Evolutionary conservation across 2,888 invertebrate genomes (phyloP).

Genomic region (Adineta ricciae): DNA sequence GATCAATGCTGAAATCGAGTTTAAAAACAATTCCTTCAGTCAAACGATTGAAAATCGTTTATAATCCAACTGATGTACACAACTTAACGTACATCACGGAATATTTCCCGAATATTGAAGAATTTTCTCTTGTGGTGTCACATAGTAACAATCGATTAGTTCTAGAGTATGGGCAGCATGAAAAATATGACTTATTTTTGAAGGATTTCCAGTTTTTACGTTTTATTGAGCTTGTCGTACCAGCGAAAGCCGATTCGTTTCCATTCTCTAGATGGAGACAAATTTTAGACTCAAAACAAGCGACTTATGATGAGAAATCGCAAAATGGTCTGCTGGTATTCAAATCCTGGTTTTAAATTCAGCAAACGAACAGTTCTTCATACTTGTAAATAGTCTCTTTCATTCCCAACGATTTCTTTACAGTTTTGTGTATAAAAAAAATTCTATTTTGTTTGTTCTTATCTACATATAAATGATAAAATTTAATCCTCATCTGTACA

Average conservation of each 20-base stretch:
- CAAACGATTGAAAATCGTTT: not conserved
- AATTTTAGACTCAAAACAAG: not conserved
- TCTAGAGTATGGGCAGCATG: not conserved
- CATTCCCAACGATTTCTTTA: too few relatives aligned
- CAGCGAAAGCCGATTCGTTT: not conserved
- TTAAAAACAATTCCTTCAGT: not conserved
- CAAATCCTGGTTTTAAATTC: not conserved
- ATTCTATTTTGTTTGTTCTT: too few relatives aligned
- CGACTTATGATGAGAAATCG: not conserved
- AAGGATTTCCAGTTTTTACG: not conserved
- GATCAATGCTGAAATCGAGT: not conserved
- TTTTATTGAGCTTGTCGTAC: not conserved
- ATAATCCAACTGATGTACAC: not conserved
- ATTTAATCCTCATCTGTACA: too few relatives aligned
- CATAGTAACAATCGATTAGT: not conserved
- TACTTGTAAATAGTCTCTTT: too few relatives aligned
- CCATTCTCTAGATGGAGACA: not conserved
- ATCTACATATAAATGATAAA: too few relatives aligned
- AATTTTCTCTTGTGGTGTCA: not conserved
- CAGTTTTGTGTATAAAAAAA: too few relatives aligned
- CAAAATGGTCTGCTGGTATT: not conserved
- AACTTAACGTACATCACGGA: not conserved
- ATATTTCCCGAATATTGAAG: not conserved
- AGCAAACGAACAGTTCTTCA: too few relatives aligned
- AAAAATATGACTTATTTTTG: not conserved